These are phyloP conservation scores for Stercorarius parasiticus DNA, from an alignment of 2,113 vertebrate genomes.

Conservation along the genomic window DNA sequence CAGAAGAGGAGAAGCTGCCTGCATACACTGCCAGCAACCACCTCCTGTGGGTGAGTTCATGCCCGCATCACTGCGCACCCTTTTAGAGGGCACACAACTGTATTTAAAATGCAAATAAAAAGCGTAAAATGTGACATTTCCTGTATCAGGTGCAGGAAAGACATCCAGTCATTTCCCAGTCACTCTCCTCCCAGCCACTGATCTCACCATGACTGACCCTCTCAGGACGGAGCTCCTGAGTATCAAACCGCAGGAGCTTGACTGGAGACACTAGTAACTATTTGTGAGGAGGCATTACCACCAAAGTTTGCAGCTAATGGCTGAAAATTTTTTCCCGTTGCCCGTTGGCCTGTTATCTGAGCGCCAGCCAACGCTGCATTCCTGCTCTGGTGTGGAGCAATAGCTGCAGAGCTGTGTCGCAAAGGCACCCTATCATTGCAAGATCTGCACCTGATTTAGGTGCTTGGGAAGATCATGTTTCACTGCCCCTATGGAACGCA, in stretches of 20 bases:
- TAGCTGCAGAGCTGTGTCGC: not conserved
- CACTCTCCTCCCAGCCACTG: not conserved
- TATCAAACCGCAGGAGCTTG: not conserved
- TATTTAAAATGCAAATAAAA: not conserved
- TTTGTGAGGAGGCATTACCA: not conserved
- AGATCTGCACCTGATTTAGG: not conserved
- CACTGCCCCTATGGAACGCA: not conserved
- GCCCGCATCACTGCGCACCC: not conserved
- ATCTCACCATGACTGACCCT: not conserved
- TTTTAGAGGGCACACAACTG: not conserved
- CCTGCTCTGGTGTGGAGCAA: not conserved
- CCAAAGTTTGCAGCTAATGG: not conserved
- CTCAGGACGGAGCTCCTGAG: not conserved
- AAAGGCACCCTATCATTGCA: not conserved
- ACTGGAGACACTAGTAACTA: not conserved
- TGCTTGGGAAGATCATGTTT: not conserved
- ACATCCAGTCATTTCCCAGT: not conserved
- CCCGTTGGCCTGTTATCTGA: not conserved
- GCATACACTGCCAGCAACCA: rapidly evolving
- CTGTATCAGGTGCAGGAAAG: not conserved
- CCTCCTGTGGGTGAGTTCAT: rapidly evolving
- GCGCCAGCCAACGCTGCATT: not conserved
- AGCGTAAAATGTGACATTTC: not conserved
- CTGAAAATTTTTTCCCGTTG: not conserved
- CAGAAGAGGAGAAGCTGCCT: not conserved